phyloP scores from a whole-genome alignment of 2,888 invertebrate genomes.

The Archips crataeganus region DNA sequence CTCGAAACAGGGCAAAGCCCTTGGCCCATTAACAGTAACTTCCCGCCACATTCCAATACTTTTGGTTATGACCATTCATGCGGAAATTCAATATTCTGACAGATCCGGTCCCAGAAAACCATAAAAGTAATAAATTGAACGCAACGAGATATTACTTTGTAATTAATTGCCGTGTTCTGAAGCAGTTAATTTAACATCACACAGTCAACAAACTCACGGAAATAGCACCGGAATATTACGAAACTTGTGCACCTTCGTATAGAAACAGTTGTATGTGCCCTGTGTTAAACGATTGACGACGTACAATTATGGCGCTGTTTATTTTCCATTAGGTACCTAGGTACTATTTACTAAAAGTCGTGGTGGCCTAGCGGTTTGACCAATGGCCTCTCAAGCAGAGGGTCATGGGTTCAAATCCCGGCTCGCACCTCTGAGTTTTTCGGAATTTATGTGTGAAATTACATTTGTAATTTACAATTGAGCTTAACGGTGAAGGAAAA shows the following conservation, averaged over 20 bases:
- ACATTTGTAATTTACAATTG: too few relatives aligned
- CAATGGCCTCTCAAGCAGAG: too few relatives aligned
- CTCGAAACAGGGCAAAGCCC: constrained; percentile 61
- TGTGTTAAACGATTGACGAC: neutral
- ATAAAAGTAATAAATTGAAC: constrained; percentile 39
- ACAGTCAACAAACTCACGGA: constrained; percentile 29
- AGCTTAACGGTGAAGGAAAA: too few relatives aligned
- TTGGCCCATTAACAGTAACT: constrained; percentile 59
- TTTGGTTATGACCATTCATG: constrained; percentile 47
- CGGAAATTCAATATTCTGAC: constrained; percentile 48
- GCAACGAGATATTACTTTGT: constrained; percentile 21
- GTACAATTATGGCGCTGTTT: neutral
- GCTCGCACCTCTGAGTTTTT: too few relatives aligned
- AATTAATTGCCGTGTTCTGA: constrained; percentile 30
- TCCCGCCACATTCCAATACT: constrained; percentile 54
- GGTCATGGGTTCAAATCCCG: too few relatives aligned
- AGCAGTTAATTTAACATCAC: constrained; percentile 24
- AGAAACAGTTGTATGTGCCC: constrained; percentile 2
- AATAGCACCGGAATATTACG: constrained; percentile 37
- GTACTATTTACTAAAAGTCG: too few relatives aligned
- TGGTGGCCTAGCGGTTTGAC: too few relatives aligned
- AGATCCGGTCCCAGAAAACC: constrained; percentile 44
- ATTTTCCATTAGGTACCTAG: neutral
- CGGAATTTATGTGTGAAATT: too few relatives aligned
- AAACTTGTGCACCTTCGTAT: constrained; percentile 22